phyloP scores from a whole-genome alignment of 2,113 vertebrate species.

The Poecile atricapillus region DNA sequence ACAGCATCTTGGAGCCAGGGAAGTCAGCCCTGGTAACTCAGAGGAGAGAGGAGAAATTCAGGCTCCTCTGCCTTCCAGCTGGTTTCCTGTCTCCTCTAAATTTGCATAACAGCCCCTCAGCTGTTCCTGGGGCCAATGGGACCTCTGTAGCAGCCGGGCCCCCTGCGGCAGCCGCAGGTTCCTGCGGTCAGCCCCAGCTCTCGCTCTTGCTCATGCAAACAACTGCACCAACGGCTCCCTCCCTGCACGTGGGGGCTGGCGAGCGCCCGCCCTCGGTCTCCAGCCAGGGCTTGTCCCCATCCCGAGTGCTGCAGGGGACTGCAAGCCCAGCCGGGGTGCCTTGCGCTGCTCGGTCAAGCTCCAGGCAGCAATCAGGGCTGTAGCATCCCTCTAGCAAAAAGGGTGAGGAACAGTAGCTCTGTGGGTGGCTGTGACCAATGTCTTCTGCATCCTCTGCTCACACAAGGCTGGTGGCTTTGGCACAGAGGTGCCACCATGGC shows the following conservation, averaged over 20 bases:
- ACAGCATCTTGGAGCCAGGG: neutral
- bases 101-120: neutral
- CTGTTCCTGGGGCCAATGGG: neutral
- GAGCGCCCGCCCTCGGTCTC: neutral
- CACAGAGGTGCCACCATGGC: accelerated
- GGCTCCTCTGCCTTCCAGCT: neutral
- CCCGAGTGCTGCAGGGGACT: accelerated
- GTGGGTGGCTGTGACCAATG: neutral
- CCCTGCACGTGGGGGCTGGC: neutral
- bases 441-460: neutral
- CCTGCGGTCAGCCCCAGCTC: neutral
- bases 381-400: neutral
- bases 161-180: neutral
- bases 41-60: neutral
- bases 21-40: neutral
- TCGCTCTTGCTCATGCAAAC: neutral
- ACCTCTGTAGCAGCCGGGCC: neutral
- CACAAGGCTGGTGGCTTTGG: neutral
- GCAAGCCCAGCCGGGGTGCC: neutral
- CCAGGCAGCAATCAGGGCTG: neutral
- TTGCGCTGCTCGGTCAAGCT: neutral
- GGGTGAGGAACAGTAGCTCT: neutral
- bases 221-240: neutral
- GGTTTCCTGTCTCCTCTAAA: neutral
- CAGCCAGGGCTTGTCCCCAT: neutral